phyloP scores from a whole-genome alignment of 2,113 vertebrate genomes.

The Dendrocopos noguchii region DNA sequence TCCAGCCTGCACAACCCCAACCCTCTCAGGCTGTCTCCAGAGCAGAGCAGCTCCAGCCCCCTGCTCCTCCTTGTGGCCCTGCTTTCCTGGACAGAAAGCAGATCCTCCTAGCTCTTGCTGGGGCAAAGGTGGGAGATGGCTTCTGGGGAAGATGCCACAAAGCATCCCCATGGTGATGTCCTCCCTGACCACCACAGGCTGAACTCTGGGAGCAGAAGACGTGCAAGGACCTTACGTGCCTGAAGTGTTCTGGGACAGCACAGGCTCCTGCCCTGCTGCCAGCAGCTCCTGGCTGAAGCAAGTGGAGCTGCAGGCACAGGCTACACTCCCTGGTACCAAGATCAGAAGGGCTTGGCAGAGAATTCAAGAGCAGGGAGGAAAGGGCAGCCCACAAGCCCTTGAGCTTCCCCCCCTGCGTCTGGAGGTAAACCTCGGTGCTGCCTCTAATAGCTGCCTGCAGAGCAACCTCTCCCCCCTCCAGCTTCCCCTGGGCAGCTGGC shows the following conservation, averaged over 20 bases:
- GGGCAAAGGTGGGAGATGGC: neutral
- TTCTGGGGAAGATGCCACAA: neutral
- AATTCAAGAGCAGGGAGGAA: neutral
- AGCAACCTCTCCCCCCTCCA: neutral
- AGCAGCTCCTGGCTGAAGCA: neutral
- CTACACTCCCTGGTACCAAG: neutral
- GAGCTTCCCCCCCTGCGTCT: neutral
- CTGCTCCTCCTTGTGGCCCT: neutral
- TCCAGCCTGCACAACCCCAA: too few species aligned
- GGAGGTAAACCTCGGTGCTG: neutral
- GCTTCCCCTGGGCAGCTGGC: neutral
- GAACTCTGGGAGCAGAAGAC: neutral
- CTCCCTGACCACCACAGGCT: accelerated
- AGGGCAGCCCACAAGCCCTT: neutral
- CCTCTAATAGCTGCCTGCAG: neutral
- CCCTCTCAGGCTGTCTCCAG: too few species aligned
- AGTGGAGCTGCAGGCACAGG: neutral
- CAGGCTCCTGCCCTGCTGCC: neutral
- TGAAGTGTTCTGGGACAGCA: accelerated
- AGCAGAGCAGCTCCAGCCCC: too few species aligned
- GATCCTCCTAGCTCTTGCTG: neutral
- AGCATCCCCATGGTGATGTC: neutral
- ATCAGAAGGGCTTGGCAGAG: neutral
- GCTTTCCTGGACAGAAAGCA: neutral
- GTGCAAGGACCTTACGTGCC: neutral